Evolutionary conservation across 2,113 vertebrate genomes (phyloP).

Genomic region (Myrmecobius fasciatus): DNA sequence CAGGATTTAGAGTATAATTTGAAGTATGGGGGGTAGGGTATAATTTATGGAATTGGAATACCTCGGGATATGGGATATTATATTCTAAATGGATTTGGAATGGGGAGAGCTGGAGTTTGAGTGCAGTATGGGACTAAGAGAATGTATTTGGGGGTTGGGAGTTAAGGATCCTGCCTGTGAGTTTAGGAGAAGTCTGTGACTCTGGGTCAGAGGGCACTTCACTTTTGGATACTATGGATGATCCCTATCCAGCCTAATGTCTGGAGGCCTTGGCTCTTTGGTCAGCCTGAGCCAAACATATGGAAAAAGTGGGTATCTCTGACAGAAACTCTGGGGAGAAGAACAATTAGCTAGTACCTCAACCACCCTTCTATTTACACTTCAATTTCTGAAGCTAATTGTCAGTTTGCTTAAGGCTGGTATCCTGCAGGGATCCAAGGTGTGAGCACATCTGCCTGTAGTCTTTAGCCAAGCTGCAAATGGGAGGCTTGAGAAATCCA

Average conservation of each 20-base stretch:
- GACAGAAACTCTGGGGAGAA: not conserved
- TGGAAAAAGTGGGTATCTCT: not conserved
- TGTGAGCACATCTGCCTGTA: not conserved
- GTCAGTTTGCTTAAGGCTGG: constrained; percentile 1
- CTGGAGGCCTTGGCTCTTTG: not conserved
- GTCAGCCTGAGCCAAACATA: not conserved
- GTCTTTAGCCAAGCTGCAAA: not conserved
- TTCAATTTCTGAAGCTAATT: constrained; percentile 39
- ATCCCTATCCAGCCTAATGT: not conserved
- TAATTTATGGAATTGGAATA: not conserved
- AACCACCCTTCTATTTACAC: constrained; percentile 34
- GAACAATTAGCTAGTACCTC: not conserved
- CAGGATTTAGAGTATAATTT: not conserved
- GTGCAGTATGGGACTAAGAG: not conserved
- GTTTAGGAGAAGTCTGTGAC: not conserved
- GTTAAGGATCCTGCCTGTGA: not conserved
- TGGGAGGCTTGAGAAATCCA: not conserved
- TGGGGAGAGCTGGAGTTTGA: not conserved
- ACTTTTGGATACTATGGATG: not conserved
- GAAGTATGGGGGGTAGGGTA: not conserved
- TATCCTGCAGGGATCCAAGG: not conserved
- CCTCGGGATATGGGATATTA: not conserved
- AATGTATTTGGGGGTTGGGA: not conserved
- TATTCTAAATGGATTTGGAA: not conserved
- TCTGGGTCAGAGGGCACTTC: not conserved